Evolutionary conservation across 1,140 invertebrate genomes (phyloP), one percentile per base, ranked within the genome.

Genomic region (Physella acuta): DNA sequence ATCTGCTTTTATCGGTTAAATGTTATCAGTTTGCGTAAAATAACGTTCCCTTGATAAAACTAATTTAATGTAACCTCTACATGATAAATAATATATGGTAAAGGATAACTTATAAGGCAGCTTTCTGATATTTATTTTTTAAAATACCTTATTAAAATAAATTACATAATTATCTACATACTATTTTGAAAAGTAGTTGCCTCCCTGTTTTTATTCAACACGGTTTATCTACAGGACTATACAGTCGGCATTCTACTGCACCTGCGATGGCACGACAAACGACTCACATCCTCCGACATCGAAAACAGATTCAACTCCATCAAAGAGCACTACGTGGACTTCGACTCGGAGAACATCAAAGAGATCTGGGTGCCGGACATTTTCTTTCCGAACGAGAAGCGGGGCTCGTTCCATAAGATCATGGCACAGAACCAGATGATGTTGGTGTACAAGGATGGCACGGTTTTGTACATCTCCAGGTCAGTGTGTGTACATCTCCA

Each of bases 361-460:
- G 76, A 78, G 52, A 76, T 86, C 4, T 86, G 85, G 85, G 81
- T 82, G 24, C 85, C 85, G 0, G 85, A 86, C 67, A 62, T 85
- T 30, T 86, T 84, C 68, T 85, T 86, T 73, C 79, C 81, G 26
- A 86, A 86, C 66, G 82, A 86, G 60, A 87, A 87, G 77, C 74
- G 81, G 33, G 86, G 85, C 0, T 77, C 77, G 31, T 84, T 86
- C 63, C 86, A 87, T 71, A 63, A 78, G 28, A 80, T 87, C 2
- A 86, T 86, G 36, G 81, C 82, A 5, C 82, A 85, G 5, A 87
- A 87, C 73, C 81, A 82, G 60, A 81, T 87, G 59, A 74, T 87
- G 58, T 76, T 81, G 56, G 75, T 87, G 0, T 77, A 81, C 53
- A 87, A 86, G 4, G 85, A 88, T 71, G 90, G 90, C 3, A 81